Base-by-base conservation (phyloP, 2,888 invertebrate species). In the Harmothoe impar region DNA sequence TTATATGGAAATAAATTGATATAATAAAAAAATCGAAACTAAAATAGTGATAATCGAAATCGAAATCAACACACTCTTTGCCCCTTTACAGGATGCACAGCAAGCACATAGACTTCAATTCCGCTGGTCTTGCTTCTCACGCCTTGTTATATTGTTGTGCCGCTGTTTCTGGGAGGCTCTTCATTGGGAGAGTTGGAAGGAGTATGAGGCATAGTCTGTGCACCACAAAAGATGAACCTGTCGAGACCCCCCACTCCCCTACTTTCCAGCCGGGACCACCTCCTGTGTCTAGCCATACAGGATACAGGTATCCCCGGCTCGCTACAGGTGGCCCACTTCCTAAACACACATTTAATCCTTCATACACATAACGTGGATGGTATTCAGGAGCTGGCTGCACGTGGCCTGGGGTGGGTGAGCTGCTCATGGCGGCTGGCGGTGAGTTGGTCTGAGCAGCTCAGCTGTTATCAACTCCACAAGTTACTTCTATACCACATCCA, bases 61-160 rank as follows among this genome's bases (percentile, higher is more conserved):
- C n/a, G n/a, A n/a, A n/a, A n/a, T n/a, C n/a, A n/a, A n/a, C n/a
- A n/a, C n/a, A n/a, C n/a, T n/a, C n/a, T n/a, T n/a, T n/a, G n/a
- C n/a, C n/a, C 43, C 10, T 43, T 7, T 43, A 43, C 43, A 43
- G 10, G 10, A 43, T 43, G 5, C 3, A 43, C 43, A 43, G 10
- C 43, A 3, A 43, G 5, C 43, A 43, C 43, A 43, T 7, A 43
- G 43, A n/a, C 12, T 62, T 62, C n/a, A 62, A 62, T 62, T 12
- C 62, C 62, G 20, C 7, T 62, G 62, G 20, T 5, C n/a, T 62
- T n/a, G 62, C 62, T 7, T 62, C n/a, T 62, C 62, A n/a, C 62
- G 20, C n/a, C 62, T 62, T 62, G 62, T 62, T 62, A 62, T 62
- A 62, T 62, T 62, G 62, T 62, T 62, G 62, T 62, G 62, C 62